Conservation (phyloP, 2,888 invertebrate species). For the Uropetala carovei region DNA sequence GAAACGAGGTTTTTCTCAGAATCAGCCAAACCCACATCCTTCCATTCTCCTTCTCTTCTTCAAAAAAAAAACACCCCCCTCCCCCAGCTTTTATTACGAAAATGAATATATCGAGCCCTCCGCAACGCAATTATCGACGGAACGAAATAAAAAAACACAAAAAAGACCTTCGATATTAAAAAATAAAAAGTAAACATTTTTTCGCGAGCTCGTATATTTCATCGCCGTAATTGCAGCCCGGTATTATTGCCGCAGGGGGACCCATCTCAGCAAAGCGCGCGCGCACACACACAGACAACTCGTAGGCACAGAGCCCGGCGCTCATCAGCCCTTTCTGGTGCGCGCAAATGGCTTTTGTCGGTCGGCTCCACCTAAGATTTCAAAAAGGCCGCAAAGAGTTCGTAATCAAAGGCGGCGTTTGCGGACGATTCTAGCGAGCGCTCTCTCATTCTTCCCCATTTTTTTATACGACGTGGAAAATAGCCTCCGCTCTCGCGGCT, state of each 20-base stretch:
- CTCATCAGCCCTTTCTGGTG: background rate
- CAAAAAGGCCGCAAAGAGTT: conserved; percentile 6
- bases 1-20: too few species aligned
- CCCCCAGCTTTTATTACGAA: too few species aligned
- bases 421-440: background rate
- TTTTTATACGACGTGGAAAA: background rate
- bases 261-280: background rate
- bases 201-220: background rate
- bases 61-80: too few species aligned
- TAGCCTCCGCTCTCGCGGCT: background rate
- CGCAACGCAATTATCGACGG: too few species aligned
- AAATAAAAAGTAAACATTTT: too few species aligned
- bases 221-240: conserved; percentile 16
- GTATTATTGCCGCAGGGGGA: background rate
- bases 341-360: conserved; percentile 6
- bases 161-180: too few species aligned
- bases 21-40: too few species aligned
- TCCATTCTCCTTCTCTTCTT: too few species aligned
- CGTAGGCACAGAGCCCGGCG: background rate
- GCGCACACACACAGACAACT: background rate
- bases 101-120: too few species aligned
- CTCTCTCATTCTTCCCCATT: background rate
- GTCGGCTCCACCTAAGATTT: conserved; percentile 22
- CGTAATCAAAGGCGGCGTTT: background rate
- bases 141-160: too few species aligned